Evolutionary conservation across 2,888 invertebrate species (phyloP).

Genomic region (Hyppa rectilinea): DNA sequence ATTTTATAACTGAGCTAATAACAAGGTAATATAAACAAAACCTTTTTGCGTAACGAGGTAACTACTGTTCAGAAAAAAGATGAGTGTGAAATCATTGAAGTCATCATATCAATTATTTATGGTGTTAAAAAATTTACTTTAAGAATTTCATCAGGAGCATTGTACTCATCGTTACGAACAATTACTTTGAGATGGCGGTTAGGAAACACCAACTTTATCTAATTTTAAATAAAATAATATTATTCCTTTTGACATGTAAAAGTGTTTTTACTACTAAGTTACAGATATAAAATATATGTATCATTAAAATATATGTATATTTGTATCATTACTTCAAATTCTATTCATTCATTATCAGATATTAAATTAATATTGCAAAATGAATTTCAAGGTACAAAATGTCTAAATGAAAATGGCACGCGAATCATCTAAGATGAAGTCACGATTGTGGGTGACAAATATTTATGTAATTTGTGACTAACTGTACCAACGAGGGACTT

Average conservation of each 20-base stretch:
- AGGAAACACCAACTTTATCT: not conserved
- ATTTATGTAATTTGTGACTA: conserved; percentile 76
- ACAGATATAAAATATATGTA: not conserved
- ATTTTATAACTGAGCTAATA: conserved; percentile 13
- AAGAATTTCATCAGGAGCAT: too few relatives aligned
- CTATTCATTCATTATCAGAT: not conserved
- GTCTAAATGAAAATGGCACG: conserved; percentile 61
- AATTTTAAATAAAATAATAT: not conserved
- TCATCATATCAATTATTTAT: too few relatives aligned
- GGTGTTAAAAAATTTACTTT: too few relatives aligned
- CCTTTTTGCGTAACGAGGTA: not conserved
- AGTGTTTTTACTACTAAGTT: not conserved
- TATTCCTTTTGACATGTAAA: not conserved
- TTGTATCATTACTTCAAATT: not conserved
- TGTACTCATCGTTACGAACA: too few relatives aligned
- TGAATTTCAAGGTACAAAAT: conserved; percentile 20
- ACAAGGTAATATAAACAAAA: not conserved
- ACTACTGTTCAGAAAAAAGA: not conserved
- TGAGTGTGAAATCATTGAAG: too few relatives aligned
- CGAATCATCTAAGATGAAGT: conserved; percentile 70
- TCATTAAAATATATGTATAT: too few relatives aligned
- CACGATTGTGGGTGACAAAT: conserved; percentile 76
- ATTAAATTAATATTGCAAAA: not conserved
- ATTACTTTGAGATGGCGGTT: too few relatives aligned
- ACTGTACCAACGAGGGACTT: conserved; percentile 56